Percentiles rank a stretch among this genome's conserved stretches.
Evolutionary conservation across 2,888 invertebrate species (phyloP).

Genomic region (Andrena camellia): DNA sequence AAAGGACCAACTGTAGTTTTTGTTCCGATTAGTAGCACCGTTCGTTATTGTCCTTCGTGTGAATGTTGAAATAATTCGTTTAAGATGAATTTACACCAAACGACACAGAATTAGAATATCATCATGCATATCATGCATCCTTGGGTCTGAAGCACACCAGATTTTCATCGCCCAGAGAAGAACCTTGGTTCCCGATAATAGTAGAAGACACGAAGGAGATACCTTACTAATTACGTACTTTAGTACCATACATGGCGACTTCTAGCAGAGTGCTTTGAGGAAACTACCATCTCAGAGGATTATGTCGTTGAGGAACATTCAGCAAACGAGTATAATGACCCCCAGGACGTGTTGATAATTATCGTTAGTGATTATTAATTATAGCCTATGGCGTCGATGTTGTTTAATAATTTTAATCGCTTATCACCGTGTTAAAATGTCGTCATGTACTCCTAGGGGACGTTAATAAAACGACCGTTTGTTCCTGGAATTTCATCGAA

Average conservation of each 20-base stretch:
- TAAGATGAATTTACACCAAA: neutral
- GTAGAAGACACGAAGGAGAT: slow-evolving; percentile 15
- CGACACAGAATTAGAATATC: neutral
- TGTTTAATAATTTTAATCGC: slow-evolving; percentile 38
- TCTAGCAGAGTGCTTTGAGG: slow-evolving; percentile 20
- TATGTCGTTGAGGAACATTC: slow-evolving; percentile 59
- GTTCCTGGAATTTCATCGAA: no score
- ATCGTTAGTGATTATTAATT: slow-evolving; percentile 55
- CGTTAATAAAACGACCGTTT: no score
- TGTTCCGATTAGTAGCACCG: no score
- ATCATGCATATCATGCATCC: neutral
- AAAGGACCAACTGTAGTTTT: no score
- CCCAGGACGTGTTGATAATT: slow-evolving; percentile 30
- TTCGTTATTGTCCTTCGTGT: no score
- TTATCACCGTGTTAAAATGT: slow-evolving; percentile 4
- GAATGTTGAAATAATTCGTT: no score
- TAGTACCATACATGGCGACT: slow-evolving; percentile 25
- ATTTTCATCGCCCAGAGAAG: neutral
- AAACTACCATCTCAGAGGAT: slow-evolving; percentile 51
- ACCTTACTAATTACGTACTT: slow-evolving; percentile 67
- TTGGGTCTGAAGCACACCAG: neutral
- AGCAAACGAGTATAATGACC: slow-evolving; percentile 9
- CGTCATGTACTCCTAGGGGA: no score
- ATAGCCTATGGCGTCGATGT: slow-evolving; percentile 4
- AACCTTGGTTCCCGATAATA: slow-evolving; percentile 1